Base-by-base conservation (phyloP, 2,113 vertebrate genomes). In the Cyprinodon brontotheroides region DNA sequence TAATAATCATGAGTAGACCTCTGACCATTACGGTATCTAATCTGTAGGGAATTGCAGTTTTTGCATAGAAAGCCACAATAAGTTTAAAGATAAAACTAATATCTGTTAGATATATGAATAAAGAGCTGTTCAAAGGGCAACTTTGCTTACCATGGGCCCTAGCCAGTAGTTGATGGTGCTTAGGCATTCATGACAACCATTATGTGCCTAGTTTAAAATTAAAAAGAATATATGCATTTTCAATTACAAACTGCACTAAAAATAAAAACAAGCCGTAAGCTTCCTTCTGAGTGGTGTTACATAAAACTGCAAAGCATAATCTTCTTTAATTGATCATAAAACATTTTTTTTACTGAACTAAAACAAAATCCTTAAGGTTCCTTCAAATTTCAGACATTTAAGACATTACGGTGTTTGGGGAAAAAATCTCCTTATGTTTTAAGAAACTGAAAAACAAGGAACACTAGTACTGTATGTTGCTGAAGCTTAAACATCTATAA, bases 151-250 rank as follows among this genome's bases (percentile, higher is more conserved):
- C 22, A 59, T 60, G 29, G 50, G 61, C 29, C 4, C 37, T 17
- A 69, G 57, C 22, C 61, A 65, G 43, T 62, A n/a, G n/a, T 11
- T 12, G 45, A 10, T 22, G 10, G 3, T 37, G 15, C 57, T 62
- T 13, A 15, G 11, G 60, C 41, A 12, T 59, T n/a, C 48, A 20
- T 39, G 53, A 50, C 37, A n/a, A 40, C 53, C 17, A 68, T 20
- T 59, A 57, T 20, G 37, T 62, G 57, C 4, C 43, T 70, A 71
- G 53, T 40, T 15, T 43, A 72, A 47, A 1, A 64, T 59, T 72
- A 43, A 7, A 17, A 17, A 2, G 47, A 45, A 75, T 67, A 72
- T 22, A 36, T 61, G 38, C 6, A 68, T 45, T 59, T 8, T 4
- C 40, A 61, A 1, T 29, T 22, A 50, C 22, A 57, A 17, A 59